Conservation (phyloP, 2,888 invertebrate species). For the Operophtera brumata region DNA sequence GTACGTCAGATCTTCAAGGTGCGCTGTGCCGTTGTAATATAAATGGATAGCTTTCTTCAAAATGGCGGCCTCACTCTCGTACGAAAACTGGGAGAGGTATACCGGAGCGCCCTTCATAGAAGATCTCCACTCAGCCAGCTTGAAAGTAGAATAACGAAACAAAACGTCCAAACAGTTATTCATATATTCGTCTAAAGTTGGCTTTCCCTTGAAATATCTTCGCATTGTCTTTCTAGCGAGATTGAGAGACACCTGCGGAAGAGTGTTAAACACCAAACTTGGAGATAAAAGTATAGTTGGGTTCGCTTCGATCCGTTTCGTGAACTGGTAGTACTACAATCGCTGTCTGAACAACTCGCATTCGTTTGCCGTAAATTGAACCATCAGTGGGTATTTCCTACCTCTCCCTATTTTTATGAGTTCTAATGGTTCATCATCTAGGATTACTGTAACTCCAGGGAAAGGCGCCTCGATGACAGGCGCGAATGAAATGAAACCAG, state of each 20-base stretch:
- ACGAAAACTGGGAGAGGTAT: slow-evolving; percentile 69
- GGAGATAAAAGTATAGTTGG: slow-evolving; percentile 21
- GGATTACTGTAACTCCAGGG: slow-evolving; percentile 33
- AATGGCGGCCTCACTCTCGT: slow-evolving; percentile 58
- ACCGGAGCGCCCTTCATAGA: slow-evolving; percentile 43
- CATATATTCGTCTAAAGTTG: slow-evolving; percentile 24
- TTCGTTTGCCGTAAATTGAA: slow-evolving; percentile 37
- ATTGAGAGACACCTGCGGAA: slow-evolving; percentile 5
- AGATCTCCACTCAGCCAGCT: slow-evolving; percentile 26
- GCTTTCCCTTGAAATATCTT: slow-evolving; percentile 26
- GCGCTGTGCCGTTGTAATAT: slow-evolving; percentile 50
- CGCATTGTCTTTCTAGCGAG: slow-evolving; percentile 16
- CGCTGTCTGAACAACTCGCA: slow-evolving; percentile 21
- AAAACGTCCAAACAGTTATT: slow-evolving; percentile 23
- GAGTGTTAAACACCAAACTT: slow-evolving; percentile 15
- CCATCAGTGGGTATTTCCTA: slow-evolving; percentile 34
- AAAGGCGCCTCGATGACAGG: slow-evolving; percentile 35
- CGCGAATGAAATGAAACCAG: slow-evolving; percentile 31
- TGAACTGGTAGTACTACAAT: slow-evolving; percentile 18
- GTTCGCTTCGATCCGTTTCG: slow-evolving; percentile 18
- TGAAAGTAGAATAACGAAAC: slow-evolving; percentile 34
- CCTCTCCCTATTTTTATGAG: slow-evolving; percentile 34
- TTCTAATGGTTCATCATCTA: slow-evolving; percentile 39
- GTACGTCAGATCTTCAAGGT: slow-evolving; percentile 70
- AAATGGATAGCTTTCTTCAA: slow-evolving; percentile 43